Percentiles rank a stretch among this genome's conserved stretches.
phyloP scores from a whole-genome alignment of 2,888 invertebrate species.

The Argynnis bischoffii region DNA sequence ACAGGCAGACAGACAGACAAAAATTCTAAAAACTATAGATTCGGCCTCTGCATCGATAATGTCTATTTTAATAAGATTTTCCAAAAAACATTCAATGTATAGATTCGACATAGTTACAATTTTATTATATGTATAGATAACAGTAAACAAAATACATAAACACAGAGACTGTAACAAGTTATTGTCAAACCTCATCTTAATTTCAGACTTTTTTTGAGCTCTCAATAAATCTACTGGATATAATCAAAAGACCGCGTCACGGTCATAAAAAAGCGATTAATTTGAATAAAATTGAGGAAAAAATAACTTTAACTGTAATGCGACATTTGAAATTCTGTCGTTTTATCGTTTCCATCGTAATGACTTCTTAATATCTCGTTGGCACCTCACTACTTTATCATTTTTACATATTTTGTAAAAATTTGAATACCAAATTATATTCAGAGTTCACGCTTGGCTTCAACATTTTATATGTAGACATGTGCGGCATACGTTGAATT shows the following conservation, averaged over 20 bases:
- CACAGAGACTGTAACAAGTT: neutral
- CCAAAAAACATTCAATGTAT: too few relatives aligned
- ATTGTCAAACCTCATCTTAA: slow-evolving; percentile 3
- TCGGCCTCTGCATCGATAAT: too few relatives aligned
- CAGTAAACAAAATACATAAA: neutral
- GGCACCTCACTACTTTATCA: slow-evolving; percentile 62
- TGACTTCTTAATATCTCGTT: slow-evolving; percentile 65
- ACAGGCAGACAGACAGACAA: too few relatives aligned
- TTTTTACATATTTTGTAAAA: slow-evolving; percentile 51
- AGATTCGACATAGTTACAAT: too few relatives aligned
- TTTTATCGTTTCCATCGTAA: slow-evolving; percentile 64
- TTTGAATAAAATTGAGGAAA: slow-evolving; percentile 69
- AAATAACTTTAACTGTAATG: slow-evolving; percentile 56
- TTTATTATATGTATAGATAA: too few relatives aligned
- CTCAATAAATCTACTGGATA: slow-evolving; percentile 22
- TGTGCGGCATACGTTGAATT: too few relatives aligned
- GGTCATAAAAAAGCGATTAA: slow-evolving; percentile 72
- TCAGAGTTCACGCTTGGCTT: slow-evolving; percentile 1
- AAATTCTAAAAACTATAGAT: too few relatives aligned
- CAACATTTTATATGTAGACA: too few relatives aligned
- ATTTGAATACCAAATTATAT: slow-evolving; percentile 60
- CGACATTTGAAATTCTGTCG: slow-evolving; percentile 67
- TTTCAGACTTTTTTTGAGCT: neutral
- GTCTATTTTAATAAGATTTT: too few relatives aligned
- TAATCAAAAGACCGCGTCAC: slow-evolving; percentile 46